Conservation (phyloP, 2,888 invertebrate genomes). For the Paralinhomoeus sp. region DNA sequence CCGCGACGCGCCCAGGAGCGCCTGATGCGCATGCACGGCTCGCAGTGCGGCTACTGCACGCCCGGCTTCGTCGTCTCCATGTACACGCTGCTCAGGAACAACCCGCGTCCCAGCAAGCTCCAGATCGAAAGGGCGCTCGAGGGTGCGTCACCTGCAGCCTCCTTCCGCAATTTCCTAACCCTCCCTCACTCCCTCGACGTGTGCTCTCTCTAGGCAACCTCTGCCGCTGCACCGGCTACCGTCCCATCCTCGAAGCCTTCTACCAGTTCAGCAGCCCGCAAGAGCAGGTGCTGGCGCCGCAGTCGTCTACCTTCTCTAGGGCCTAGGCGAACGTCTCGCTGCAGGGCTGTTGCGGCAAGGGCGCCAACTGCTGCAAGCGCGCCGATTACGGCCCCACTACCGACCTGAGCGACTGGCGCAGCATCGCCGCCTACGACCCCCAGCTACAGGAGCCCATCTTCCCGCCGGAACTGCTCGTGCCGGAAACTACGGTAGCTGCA, state of each 20-base stretch:
- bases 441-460: conserved; percentile 80
- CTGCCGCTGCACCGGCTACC: too few relatives aligned
- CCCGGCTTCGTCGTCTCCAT: too few relatives aligned
- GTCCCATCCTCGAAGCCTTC: conserved; percentile 88
- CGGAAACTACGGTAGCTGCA: too few relatives aligned
- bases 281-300: too few relatives aligned
- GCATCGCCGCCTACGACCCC: too few relatives aligned
- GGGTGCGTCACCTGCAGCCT: conserved; percentile 8
- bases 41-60: conserved; percentile 95
- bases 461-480: conserved; percentile 61
- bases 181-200: not conserved
- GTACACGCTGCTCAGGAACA: conserved; percentile 58
- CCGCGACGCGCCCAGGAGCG: conserved; percentile 3
- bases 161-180: not conserved
- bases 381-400: too few relatives aligned
- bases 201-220: conserved; percentile 36
- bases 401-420: too few relatives aligned
- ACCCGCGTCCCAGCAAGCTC: conserved; percentile 37
- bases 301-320: too few relatives aligned
- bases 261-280: too few relatives aligned
- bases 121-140: conserved; percentile 18
- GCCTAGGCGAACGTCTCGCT: too few relatives aligned
- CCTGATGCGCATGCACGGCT: conserved; percentile 44
- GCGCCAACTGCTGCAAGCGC: too few relatives aligned
- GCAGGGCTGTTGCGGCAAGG: too few relatives aligned